Percentiles rank a stretch among this genome's conserved stretches.
Conservation (phyloP, 1,140 invertebrate species). For the Zophobas atratus region DNA sequence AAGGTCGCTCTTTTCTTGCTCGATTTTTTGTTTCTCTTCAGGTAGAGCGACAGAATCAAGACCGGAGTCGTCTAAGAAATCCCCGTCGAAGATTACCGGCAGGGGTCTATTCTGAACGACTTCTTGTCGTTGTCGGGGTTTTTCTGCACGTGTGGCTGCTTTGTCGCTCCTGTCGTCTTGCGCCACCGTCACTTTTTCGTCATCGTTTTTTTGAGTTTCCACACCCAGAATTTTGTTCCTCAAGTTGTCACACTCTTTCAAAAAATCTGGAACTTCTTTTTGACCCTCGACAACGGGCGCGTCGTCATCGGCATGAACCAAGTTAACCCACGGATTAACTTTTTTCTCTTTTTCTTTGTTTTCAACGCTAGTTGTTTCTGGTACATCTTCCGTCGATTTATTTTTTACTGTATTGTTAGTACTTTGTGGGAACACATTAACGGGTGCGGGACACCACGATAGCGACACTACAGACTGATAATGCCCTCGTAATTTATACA, state of each 20-base stretch:
- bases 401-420: slow-evolving; percentile 52
- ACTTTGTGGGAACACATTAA: slow-evolving; percentile 68
- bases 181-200: not conserved
- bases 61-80: slow-evolving; percentile 28
- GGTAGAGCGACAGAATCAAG: not conserved
- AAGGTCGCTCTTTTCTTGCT: not conserved
- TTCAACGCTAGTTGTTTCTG: not conserved
- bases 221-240: slow-evolving; percentile 32
- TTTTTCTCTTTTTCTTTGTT: slow-evolving; percentile 39
- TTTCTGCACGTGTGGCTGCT: too few relatives aligned
- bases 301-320: slow-evolving; percentile 54
- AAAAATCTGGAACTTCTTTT: slow-evolving; percentile 45
- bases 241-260: slow-evolving; percentile 48
- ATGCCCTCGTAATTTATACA: slow-evolving; percentile 80
- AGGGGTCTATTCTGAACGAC: slow-evolving; percentile 8
- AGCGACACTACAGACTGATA: slow-evolving; percentile 80
- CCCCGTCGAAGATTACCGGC: slow-evolving; percentile 20
- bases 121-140: too few relatives aligned
- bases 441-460: slow-evolving; percentile 80
- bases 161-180: not conserved
- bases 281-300: slow-evolving; percentile 46
- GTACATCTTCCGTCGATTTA: slow-evolving; percentile 30
- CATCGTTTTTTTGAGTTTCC: not conserved
- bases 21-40: not conserved
- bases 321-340: slow-evolving; percentile 50